Base-by-base conservation (phyloP, 2,113 vertebrate species). In the Henicopernis longicauda region DNA sequence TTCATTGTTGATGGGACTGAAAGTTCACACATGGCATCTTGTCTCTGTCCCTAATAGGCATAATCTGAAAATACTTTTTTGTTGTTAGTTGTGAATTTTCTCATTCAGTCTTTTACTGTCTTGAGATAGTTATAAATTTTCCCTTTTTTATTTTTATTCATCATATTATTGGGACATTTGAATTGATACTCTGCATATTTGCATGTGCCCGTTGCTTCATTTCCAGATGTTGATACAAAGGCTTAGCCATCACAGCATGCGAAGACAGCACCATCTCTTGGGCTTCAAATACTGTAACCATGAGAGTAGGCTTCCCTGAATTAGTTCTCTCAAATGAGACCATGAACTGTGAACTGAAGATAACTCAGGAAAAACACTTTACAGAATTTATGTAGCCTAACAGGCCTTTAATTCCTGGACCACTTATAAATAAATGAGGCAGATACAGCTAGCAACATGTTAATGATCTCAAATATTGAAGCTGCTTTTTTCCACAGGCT, bases 171-270 rank as follows among this genome's bases (percentile, higher is more conserved):
- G 44, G 52, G 42, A 63, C 21, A 10, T 57, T 84, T 81, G 29
- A 83, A 63, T 73, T 71, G 63, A 86, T 83, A 26, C 27, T 74
- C 50, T 89, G 40, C 50, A 4, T 50, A 57, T 94, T 94, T 92
- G 49, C 54, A 23, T 57, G 38, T 86, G 92, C 83, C 72, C 69
- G 7, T 54, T 78, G 63, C 82, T 89, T 91, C 42, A 29, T 86
- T 93, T 96, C 89, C 86, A 95, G 76, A 69, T 95, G 61, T 79
- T 95, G 63, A 32, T 76, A 84, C 57, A 69, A 80, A 79, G 47
- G 40, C 79, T 89, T 86, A 81, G 69, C 65, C 55, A 65, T 74
- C 76, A 67, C 69, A 74, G 79, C 67, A 40, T 36, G 83, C 4
- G 0, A 89, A 83, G 79, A 86, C 70, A 94, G 88, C 88, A 93